Conservation (phyloP, 2,113 vertebrate genomes). For the Dinomys branickii region DNA sequence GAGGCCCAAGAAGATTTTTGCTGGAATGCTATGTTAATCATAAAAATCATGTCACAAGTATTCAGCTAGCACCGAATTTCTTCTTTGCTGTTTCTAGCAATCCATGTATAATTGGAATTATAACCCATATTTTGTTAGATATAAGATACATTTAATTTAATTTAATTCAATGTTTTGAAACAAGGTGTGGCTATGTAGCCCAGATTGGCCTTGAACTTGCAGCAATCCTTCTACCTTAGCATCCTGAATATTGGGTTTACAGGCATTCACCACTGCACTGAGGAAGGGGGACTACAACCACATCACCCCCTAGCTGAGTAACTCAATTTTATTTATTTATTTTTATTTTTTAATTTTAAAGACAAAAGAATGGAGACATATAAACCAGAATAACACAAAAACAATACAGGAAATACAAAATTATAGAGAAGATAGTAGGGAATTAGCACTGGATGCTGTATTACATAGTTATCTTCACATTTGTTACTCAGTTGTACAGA, state of each 20-base stretch:
- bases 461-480: too few relatives aligned
- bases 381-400: too few relatives aligned
- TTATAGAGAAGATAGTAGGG: too few relatives aligned
- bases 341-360: too few relatives aligned
- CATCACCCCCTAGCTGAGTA: too few relatives aligned
- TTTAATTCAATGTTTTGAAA: neutral
- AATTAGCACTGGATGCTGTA: too few relatives aligned
- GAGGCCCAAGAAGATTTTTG: neutral
- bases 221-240: neutral
- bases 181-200: neutral
- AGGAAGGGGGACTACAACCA: too few relatives aligned
- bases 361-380: too few relatives aligned
- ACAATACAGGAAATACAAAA: too few relatives aligned
- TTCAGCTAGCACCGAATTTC: neutral
- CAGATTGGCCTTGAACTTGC: neutral
- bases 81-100: neutral
- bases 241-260: neutral
- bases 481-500: too few relatives aligned
- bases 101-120: neutral
- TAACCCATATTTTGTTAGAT: neutral
- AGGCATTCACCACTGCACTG: neutral
- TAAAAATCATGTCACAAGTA: neutral
- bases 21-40: neutral
- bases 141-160: neutral
- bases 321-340: too few relatives aligned